A percentile compares a stretch with the other conserved stretches of the same genome.
phyloP scores from a whole-genome alignment of 2,888 invertebrate genomes.

The Teinopalpus imperialis region DNA sequence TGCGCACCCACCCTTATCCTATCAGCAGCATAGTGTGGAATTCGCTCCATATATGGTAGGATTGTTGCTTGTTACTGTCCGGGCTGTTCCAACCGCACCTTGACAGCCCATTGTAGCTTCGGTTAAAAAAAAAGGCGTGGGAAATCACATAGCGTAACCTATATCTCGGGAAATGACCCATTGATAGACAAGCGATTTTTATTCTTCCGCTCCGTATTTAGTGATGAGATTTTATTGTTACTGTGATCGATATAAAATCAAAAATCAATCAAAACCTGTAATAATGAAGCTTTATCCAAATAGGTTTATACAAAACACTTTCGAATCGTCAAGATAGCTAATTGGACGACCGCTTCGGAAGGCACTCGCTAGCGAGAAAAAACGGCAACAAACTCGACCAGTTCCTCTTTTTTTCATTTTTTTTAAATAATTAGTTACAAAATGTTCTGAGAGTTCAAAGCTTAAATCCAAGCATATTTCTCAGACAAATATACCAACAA shows the following conservation, averaged over 20 bases:
- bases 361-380: no score
- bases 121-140: conserved; percentile 51
- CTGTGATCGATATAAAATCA: neutral
- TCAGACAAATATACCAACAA: no score
- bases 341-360: no score
- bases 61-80: conserved; percentile 35
- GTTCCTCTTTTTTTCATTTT: no score
- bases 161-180: conserved; percentile 40
- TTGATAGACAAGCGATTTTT: conserved; percentile 13
- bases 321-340: no score
- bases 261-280: no score
- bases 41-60: conserved; percentile 69
- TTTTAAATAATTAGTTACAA: no score
- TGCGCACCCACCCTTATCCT: conserved; percentile 41
- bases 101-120: conserved; percentile 41
- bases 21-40: conserved; percentile 55
- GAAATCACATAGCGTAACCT: conserved; percentile 50
- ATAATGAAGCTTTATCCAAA: no score
- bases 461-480: no score
- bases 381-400: no score
- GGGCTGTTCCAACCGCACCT: conserved; percentile 42
- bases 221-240: conserved; percentile 16
- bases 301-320: no score
- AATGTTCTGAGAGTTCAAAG: no score
- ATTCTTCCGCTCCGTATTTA: conserved; percentile 25